Evolutionary conservation across 2,888 invertebrate species (phyloP).

Genomic region (Xestoiulus laeticollis): DNA sequence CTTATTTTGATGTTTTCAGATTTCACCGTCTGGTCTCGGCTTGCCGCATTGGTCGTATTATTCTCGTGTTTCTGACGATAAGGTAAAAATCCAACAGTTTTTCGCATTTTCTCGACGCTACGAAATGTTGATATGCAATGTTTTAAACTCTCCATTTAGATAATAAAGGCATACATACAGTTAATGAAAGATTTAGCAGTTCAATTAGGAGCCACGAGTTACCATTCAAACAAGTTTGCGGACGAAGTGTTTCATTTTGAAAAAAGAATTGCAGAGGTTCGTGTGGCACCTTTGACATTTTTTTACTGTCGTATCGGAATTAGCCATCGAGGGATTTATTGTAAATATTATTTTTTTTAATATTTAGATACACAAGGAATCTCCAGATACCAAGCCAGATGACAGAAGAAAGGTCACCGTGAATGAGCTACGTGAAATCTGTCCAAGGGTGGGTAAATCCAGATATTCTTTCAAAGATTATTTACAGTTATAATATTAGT

Average conservation of each 20-base stretch:
- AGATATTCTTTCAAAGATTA: too few species aligned
- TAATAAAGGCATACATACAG: conserved; percentile 67
- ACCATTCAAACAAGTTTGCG: conserved; percentile 67
- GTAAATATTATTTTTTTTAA: not conserved
- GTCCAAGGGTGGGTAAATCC: conserved; percentile 54
- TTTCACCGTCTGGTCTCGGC: conserved; percentile 69
- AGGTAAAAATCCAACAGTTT: conserved; percentile 62
- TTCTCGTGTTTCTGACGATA: conserved; percentile 64
- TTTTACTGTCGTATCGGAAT: not conserved
- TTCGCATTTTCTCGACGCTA: not conserved
- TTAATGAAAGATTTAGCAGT: conserved; percentile 68
- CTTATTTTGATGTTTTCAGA: conserved; percentile 62
- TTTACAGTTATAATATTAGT: too few species aligned
- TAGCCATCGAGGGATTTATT: not conserved
- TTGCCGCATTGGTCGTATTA: conserved; percentile 69
- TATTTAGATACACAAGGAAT: not conserved
- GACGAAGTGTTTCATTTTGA: conserved; percentile 69
- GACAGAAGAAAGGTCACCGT: conserved; percentile 52
- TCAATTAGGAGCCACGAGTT: conserved; percentile 66
- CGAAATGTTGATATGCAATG: not conserved
- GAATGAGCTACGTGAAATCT: conserved; percentile 54
- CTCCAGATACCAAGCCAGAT: not conserved
- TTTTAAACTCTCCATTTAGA: conserved; percentile 60
- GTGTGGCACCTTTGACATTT: not conserved
- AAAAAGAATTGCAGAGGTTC: conserved; percentile 67